phyloP scores from a whole-genome alignment of 2,113 vertebrate genomes.

The Ceyx cyanopectus region DNA sequence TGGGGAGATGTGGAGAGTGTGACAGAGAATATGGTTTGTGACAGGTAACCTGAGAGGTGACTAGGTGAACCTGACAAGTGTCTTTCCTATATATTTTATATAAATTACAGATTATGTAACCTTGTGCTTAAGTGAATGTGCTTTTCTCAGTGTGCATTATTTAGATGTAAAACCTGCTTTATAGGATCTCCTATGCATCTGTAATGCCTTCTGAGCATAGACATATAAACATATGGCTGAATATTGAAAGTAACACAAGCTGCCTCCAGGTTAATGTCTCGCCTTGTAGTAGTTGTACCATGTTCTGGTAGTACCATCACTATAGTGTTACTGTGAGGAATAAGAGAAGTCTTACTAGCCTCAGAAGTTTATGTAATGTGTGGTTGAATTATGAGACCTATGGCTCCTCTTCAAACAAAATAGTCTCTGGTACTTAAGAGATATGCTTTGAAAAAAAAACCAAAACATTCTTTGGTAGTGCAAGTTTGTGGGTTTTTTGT shows the following conservation, averaged over 20 bases:
- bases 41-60: neutral
- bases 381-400: neutral
- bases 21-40: neutral
- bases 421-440: neutral
- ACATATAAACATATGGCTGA: neutral
- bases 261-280: neutral
- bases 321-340: neutral
- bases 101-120: neutral
- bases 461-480: fast-evolving
- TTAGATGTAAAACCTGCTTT: neutral
- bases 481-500: neutral
- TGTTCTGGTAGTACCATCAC: neutral
- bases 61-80: neutral
- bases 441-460: neutral
- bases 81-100: neutral
- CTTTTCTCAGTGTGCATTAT: neutral
- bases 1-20: neutral
- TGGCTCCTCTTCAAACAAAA: neutral
- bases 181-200: fast-evolving
- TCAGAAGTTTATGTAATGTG: neutral
- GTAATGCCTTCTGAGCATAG: neutral
- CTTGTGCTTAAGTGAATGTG: neutral
- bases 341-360: neutral
- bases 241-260: neutral
- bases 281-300: neutral